Percentiles rank a stretch among this genome's conserved stretches.
phyloP scores from a whole-genome alignment of 2,888 invertebrate genomes.

The Drosophila conformis region DNA sequence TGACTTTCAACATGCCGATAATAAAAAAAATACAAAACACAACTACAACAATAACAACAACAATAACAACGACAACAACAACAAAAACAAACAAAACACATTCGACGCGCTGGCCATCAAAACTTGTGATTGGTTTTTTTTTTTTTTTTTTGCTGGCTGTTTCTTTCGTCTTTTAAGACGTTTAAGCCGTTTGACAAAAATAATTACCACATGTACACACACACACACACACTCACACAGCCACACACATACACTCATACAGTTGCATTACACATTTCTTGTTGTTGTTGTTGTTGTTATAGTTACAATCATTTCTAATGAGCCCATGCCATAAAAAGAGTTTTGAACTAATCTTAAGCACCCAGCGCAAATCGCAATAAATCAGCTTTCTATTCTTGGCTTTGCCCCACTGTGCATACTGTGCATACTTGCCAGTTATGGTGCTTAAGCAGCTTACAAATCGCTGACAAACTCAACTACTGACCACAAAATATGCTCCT shows the following conservation, averaged over 20 bases:
- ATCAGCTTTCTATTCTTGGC: conserved; percentile 2
- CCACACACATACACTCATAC: conserved; percentile 18
- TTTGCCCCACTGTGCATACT: conserved; percentile 21
- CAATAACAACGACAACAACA: conserved; percentile 10
- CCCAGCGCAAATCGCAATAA: conserved; percentile 23
- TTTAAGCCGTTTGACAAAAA: conserved; percentile 71
- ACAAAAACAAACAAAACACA: conserved; percentile 44
- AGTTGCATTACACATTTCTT: conserved; percentile 43
- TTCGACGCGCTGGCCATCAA: conserved; percentile 65
- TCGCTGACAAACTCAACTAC: background rate
- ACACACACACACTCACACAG: conserved; percentile 37
- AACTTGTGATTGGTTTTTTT: conserved; percentile 66
- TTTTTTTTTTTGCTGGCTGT: conserved; percentile 9
- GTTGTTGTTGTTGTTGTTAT: conserved; percentile 65
- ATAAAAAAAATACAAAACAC: conserved; percentile 49
- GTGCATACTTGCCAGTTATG: background rate
- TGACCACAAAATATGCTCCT: background rate
- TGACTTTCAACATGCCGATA: conserved; percentile 58
- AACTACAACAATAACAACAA: conserved; percentile 24
- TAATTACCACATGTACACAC: conserved; percentile 62
- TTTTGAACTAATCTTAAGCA: conserved; percentile 7
- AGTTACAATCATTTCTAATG: conserved; percentile 63
- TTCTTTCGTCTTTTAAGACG: conserved; percentile 43
- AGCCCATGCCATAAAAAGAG: conserved; percentile 52
- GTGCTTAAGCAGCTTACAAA: background rate